Conservation (phyloP, 2,797 vertebrate species). For the Lerista edwardsae region DNA sequence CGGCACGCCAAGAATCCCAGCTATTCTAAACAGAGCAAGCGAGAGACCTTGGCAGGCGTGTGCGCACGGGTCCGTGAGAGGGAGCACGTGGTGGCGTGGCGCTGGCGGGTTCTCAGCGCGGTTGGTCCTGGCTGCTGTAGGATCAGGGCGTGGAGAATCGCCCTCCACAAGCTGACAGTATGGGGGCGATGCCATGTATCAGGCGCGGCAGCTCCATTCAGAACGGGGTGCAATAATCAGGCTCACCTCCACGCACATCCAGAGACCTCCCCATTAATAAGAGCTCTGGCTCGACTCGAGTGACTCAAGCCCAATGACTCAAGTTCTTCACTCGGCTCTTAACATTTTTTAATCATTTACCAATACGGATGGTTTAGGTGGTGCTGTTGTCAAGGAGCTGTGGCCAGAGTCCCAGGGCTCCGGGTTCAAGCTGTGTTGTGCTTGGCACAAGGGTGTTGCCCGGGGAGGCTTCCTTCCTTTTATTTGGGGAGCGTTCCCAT, state of each 20-base stretch:
- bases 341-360: too few species aligned
- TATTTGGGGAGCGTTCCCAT: neutral
- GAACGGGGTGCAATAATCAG: neutral
- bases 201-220: neutral
- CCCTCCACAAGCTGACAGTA: neutral
- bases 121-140: too few species aligned
- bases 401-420: neutral
- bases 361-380: too few species aligned
- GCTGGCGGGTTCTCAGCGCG: neutral
- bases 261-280: neutral
- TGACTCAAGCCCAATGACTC: too few species aligned
- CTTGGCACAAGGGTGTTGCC: neutral
- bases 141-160: neutral
- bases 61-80: neutral
- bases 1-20: slow-evolving; percentile 4
- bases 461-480: too few species aligned
- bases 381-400: too few species aligned
- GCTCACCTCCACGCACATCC: neutral
- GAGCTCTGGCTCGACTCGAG: too few species aligned
- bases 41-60: neutral
- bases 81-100: neutral
- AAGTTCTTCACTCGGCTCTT: neutral
- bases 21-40: neutral
- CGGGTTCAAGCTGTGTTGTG: neutral
- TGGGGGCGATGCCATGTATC: too few species aligned